These are phyloP conservation scores for Aplochiton taeniatus DNA, from an alignment of 2,797 vertebrate genomes.

Conservation along the genomic window DNA sequence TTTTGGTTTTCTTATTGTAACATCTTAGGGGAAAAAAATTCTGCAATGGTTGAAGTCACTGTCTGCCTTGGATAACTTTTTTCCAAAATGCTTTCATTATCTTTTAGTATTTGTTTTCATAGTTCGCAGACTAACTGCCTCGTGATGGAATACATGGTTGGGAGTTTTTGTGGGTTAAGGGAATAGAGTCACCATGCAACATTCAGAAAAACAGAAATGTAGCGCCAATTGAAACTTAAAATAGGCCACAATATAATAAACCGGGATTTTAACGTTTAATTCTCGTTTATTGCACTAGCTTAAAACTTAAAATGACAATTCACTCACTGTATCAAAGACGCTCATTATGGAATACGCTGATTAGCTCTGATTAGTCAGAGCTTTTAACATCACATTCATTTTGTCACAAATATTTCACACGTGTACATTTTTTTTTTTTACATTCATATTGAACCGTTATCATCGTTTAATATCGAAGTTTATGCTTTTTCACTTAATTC, in stretches of 20 bases:
- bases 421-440: constrained; percentile 28
- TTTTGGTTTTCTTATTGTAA: constrained; percentile 11
- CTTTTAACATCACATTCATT: constrained; percentile 10
- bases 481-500: too few species aligned
- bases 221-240: constrained; percentile 25
- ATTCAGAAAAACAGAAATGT: constrained; percentile 14
- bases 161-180: constrained; percentile 9
- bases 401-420: constrained; percentile 14
- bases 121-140: background rate
- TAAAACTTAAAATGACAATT: background rate
- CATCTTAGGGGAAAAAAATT: background rate
- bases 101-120: constrained; percentile 13
- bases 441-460: too few species aligned
- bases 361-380: too few species aligned
- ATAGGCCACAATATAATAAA: constrained; percentile 11
- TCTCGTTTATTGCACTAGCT: constrained; percentile 19
- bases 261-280: constrained; percentile 6
- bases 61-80: background rate
- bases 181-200: constrained; percentile 26
- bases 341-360: too few species aligned
- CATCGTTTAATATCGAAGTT: too few species aligned
- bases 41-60: background rate
- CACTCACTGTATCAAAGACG: too few species aligned
- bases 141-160: background rate
- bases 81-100: constrained; percentile 19